A percentile compares a stretch with the other conserved stretches of the same genome.
Evolutionary conservation across 2,888 invertebrate genomes (phyloP).

Genomic region (Nycteola revayana): DNA sequence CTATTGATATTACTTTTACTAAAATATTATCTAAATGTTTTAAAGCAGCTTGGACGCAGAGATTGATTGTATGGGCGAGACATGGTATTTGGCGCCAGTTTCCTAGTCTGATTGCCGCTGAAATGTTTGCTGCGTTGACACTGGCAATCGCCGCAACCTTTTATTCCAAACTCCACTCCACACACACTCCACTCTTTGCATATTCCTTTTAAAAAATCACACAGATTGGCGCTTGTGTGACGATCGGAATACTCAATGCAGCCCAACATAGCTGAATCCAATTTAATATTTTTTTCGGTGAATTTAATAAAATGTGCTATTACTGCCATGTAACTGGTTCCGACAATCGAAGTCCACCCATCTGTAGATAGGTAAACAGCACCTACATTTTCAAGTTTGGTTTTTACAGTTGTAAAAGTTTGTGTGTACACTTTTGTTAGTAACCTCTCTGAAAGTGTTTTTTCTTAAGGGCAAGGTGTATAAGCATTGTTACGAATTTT

Average conservation of each 20-base stretch:
- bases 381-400: not conserved
- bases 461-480: slow-evolving; percentile 3
- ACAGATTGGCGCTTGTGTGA: not conserved
- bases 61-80: not conserved
- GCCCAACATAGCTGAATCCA: slow-evolving; percentile 1
- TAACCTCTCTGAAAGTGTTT: slow-evolving; percentile 1
- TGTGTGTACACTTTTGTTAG: not conserved
- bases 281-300: not conserved
- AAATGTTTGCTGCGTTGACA: not conserved
- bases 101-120: not conserved
- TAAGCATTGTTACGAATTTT: slow-evolving; percentile 5
- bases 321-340: slow-evolving; percentile 1
- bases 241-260: slow-evolving; percentile 2
- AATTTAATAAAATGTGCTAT: not conserved
- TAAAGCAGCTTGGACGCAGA: not conserved
- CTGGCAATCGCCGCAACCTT: not conserved
- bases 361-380: slow-evolving; percentile 1
- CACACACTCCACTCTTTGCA: not conserved
- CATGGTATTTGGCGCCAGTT: not conserved
- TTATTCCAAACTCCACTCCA: not conserved
- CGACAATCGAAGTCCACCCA: slow-evolving; percentile 1
- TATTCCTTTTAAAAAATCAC: not conserved
- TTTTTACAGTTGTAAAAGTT: not conserved
- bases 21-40: slow-evolving; percentile 1
- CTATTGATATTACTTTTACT: slow-evolving; percentile 4